These are phyloP conservation scores for Gobionotothen gibberifrons DNA, from an alignment of 2,797 vertebrate genomes.

Conservation along the genomic window DNA sequence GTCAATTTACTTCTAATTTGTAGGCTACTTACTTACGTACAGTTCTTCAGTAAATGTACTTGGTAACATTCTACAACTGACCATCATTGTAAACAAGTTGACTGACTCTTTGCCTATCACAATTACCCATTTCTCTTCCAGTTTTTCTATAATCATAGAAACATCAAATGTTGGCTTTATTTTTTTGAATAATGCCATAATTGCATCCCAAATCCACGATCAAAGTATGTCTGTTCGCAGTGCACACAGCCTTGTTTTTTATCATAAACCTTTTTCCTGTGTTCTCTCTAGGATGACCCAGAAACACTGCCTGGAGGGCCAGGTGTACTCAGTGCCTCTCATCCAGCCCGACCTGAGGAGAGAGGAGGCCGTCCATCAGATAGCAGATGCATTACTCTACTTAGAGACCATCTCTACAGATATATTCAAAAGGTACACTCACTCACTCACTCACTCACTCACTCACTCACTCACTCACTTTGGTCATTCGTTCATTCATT, in stretches of 20 bases:
- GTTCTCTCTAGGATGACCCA: slow-evolving; percentile 80
- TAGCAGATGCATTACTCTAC: slow-evolving; percentile 89
- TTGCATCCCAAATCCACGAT: not conserved
- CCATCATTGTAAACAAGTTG: not conserved
- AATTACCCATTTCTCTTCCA: not conserved
- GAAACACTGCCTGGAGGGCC: slow-evolving; percentile 89
- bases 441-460: too few species aligned
- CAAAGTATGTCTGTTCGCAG: not conserved
- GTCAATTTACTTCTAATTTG: too few species aligned
- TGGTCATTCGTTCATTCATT: not conserved
- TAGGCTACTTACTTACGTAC: too few species aligned
- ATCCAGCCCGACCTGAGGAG: slow-evolving; percentile 91
- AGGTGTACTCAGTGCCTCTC: slow-evolving; percentile 90
- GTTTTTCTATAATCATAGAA: not conserved
- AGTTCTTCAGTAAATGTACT: too few species aligned
- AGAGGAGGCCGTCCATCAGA: slow-evolving; percentile 91
- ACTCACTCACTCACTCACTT: too few species aligned
- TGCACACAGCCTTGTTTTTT: not conserved
- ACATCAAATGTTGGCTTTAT: not conserved
- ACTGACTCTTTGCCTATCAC: not conserved
- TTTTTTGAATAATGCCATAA: not conserved
- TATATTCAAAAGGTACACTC: slow-evolving; percentile 87
- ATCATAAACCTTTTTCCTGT: not conserved
- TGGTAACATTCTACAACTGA: not conserved
- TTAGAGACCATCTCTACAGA: slow-evolving; percentile 91